A percentile compares a stretch with the other conserved stretches of the same genome.
phyloP scores from a whole-genome alignment of 1,140 invertebrate genomes.

The Neuroterus valhalla region DNA sequence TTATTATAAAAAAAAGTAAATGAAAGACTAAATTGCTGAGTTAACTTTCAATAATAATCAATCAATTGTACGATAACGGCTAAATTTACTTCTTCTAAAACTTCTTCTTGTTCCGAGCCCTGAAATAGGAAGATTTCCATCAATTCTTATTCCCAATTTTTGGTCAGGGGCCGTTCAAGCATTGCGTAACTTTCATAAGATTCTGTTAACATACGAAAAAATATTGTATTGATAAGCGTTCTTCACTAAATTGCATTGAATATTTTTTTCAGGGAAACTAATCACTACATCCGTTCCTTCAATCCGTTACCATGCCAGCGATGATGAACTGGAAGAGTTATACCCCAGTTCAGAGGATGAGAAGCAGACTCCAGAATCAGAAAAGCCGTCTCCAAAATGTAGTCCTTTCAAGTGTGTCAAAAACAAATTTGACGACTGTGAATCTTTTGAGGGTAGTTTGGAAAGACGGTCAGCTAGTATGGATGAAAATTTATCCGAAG shows the following conservation, averaged over 20 bases:
- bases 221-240: too few relatives aligned
- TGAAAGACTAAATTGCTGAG: too few relatives aligned
- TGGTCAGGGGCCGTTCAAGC: too few relatives aligned
- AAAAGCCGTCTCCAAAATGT: slow-evolving; percentile 59
- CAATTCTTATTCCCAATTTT: too few relatives aligned
- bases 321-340: slow-evolving; percentile 82
- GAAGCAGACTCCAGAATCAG: slow-evolving; percentile 75
- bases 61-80: too few relatives aligned
- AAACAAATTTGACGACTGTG: slow-evolving; percentile 52
- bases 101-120: too few relatives aligned
- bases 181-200: too few relatives aligned
- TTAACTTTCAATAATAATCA: too few relatives aligned
- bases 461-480: slow-evolving; percentile 72
- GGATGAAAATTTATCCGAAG: slow-evolving; percentile 69
- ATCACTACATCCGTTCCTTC: slow-evolving; percentile 79
- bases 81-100: too few relatives aligned
- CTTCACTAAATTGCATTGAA: too few relatives aligned
- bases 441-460: slow-evolving; percentile 57
- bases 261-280: slow-evolving; percentile 78
- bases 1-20: neutral
- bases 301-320: slow-evolving; percentile 83
- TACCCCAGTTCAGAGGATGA: slow-evolving; percentile 79
- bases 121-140: too few relatives aligned
- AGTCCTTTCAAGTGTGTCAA: slow-evolving; percentile 60
- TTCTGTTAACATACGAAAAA: too few relatives aligned